A percentile compares a stretch with the other conserved stretches of the same genome.
Evolutionary conservation across 2,797 vertebrate species (phyloP).

Genomic region (Heterohyrax brucei): DNA sequence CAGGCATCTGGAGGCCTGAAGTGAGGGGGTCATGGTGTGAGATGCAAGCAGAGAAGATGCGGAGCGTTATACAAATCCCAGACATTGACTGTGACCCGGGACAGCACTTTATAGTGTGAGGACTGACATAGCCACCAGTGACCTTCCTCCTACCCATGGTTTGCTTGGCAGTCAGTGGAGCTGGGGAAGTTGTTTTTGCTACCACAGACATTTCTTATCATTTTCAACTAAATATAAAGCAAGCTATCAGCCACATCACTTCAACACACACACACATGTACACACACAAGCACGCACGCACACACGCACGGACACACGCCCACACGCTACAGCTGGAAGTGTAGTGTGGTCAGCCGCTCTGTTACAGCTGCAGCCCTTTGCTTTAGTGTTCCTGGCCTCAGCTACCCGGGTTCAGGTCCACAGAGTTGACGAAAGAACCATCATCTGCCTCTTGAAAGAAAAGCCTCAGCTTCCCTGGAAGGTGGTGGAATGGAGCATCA

Average conservation of each 20-base stretch:
- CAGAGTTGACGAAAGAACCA: neutral
- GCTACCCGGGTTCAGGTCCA: neutral
- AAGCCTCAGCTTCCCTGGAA: neutral
- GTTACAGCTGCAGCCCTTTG: neutral
- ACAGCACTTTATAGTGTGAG: neutral
- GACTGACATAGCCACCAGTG: neutral
- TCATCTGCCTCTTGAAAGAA: conserved; percentile 57
- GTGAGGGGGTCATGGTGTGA: neutral
- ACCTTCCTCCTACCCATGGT: neutral
- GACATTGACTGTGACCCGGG: neutral
- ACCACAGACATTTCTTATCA: conserved; percentile 67
- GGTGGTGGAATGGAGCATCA: neutral
- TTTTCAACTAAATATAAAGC: conserved; percentile 70
- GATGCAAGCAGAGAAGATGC: neutral
- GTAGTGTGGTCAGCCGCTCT: neutral
- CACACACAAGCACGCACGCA: neutral
- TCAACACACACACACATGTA: neutral
- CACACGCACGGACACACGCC: neutral
- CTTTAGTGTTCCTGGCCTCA: conserved; percentile 42
- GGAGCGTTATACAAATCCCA: neutral
- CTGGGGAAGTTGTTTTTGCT: conserved; percentile 57
- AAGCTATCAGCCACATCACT: conserved; percentile 46
- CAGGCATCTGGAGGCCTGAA: neutral
- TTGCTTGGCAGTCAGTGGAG: conserved; percentile 28
- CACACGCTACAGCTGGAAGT: neutral